Percentiles rank a stretch among this genome's conserved stretches.
phyloP scores from a whole-genome alignment of 2,113 vertebrate genomes.

The Pandion haliaetus region DNA sequence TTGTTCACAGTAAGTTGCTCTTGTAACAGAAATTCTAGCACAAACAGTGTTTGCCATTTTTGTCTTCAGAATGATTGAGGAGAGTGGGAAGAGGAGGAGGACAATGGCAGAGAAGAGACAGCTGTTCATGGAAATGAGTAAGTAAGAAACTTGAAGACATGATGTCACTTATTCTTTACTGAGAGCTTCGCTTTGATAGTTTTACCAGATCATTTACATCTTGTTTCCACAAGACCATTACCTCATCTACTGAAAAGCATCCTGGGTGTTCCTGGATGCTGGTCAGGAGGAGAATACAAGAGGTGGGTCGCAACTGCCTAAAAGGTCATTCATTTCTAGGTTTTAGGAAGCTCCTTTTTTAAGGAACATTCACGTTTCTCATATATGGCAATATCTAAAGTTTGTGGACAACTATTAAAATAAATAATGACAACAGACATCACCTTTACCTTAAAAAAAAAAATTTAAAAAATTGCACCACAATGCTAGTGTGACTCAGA shows the following conservation, averaged over 20 bases:
- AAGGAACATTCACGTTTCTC: neutral
- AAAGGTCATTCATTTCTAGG: fast-evolving
- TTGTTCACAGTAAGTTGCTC: neutral
- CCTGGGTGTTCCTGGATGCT: neutral
- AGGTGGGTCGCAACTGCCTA: neutral
- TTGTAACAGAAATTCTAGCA: neutral
- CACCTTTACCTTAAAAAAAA: neutral
- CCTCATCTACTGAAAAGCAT: neutral
- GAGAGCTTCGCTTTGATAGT: neutral
- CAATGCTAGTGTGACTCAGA: fast-evolving
- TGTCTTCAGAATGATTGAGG: conserved; percentile 94
- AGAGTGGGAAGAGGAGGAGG: conserved; percentile 92
- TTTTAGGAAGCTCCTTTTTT: neutral
- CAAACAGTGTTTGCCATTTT: neutral
- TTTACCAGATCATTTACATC: neutral
- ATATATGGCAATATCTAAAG: fast-evolving
- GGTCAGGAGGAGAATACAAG: neutral
- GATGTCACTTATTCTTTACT: neutral
- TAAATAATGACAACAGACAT: neutral
- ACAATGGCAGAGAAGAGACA: conserved; percentile 98
- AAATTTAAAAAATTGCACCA: no score
- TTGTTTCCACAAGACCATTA: neutral
- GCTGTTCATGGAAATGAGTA: conserved; percentile 99
- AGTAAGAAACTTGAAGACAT: conserved; percentile 60
- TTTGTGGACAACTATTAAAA: neutral